Evolutionary conservation across 2,113 vertebrate genomes (phyloP).

Genomic region (Sinocyclocheilus anshuiensis): DNA sequence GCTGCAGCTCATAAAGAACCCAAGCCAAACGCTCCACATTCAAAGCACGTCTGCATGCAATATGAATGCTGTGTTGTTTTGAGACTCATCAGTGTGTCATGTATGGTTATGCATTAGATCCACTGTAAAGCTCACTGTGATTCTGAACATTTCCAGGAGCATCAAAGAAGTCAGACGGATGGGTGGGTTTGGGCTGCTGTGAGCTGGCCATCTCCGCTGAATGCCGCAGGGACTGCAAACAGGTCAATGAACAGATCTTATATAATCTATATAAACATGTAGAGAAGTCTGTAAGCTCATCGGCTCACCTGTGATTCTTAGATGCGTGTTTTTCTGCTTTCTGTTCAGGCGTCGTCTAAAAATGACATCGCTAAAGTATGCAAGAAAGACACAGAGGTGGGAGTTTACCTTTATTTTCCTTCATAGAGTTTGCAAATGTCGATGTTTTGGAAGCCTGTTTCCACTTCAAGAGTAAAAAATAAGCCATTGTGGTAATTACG

Average conservation of each 20-base stretch:
- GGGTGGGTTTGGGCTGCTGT: constrained; percentile 98
- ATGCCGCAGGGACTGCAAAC: constrained; percentile 91
- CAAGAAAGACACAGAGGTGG: constrained; percentile 96
- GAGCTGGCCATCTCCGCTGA: constrained; percentile 92
- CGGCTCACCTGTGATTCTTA: background rate
- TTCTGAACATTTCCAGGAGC: constrained; percentile 75
- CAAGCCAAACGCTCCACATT: constrained; percentile 7
- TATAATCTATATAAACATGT: too few species aligned
- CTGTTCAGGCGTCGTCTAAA: constrained; percentile 87
- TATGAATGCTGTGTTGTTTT: constrained; percentile 18
- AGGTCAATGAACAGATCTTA: constrained; percentile 74
- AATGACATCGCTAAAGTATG: constrained; percentile 92
- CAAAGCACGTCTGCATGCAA: constrained; percentile 37
- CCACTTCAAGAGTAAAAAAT: background rate
- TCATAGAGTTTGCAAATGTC: background rate
- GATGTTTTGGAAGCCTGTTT: background rate
- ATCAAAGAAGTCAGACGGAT: constrained; percentile 91
- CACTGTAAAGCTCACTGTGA: background rate
- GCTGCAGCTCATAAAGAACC: background rate
- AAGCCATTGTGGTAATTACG: background rate
- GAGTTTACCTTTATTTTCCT: constrained; percentile 25
- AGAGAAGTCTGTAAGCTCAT: background rate
- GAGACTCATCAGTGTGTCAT: background rate
- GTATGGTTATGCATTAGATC: background rate
- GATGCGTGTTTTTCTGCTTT: background rate